These are phyloP conservation scores for Heliocidaris erythrogramma DNA, from an alignment of 35 echinoderm and acorn worm species.

Conservation along the genomic window DNA sequence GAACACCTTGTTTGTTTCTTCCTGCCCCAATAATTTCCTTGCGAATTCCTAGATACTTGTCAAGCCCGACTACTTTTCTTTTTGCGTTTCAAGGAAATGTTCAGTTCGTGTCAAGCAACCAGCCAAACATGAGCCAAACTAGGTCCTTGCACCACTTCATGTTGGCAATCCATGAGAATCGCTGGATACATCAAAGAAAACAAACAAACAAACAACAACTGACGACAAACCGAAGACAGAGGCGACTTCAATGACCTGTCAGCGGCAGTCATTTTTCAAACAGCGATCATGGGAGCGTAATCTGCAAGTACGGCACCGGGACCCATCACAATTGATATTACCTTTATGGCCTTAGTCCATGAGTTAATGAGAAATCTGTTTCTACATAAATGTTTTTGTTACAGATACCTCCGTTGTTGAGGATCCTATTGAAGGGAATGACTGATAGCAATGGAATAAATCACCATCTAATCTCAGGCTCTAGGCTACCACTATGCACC, in stretches of 20 bases:
- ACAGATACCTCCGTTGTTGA: not conserved
- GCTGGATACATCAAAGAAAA: not conserved
- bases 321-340: not conserved
- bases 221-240: not conserved
- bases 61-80: not conserved
- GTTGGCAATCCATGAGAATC: not conserved
- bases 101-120: not conserved
- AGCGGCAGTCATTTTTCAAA: not conserved
- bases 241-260: not conserved
- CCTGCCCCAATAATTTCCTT: not conserved
- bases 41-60: not conserved
- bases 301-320: not conserved
- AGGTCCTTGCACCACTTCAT: not conserved
- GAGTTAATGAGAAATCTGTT: slow-evolving; percentile 31
- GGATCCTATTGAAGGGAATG: not conserved
- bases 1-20: not conserved
- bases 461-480: slow-evolving; percentile 18
- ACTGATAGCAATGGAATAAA: not conserved
- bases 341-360: slow-evolving; percentile 9
- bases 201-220: not conserved
- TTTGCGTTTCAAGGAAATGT: not conserved
- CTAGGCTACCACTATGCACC: not conserved
- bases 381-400: slow-evolving; percentile 33
- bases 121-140: not conserved
- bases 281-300: not conserved